These are phyloP conservation scores for Urophycis tenuis DNA, from an alignment of 2,797 vertebrate genomes.

Conservation along the genomic window DNA sequence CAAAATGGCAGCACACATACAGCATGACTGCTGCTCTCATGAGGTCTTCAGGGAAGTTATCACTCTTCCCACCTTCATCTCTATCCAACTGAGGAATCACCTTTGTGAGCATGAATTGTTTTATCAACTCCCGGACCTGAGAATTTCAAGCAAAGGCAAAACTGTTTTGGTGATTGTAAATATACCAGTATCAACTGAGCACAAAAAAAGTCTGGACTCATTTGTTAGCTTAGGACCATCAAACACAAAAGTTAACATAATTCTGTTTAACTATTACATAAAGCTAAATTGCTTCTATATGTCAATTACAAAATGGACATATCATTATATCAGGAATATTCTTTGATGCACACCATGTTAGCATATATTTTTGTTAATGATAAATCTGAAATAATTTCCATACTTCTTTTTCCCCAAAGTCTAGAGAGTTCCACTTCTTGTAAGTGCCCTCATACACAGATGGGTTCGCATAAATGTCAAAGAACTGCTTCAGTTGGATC, in stretches of 20 bases:
- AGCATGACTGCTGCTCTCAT: slow-evolving; percentile 70
- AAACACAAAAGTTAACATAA: background rate
- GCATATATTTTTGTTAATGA: background rate
- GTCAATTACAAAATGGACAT: background rate
- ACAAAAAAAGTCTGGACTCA: background rate
- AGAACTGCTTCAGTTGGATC: slow-evolving; percentile 75
- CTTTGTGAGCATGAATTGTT: slow-evolving; percentile 44
- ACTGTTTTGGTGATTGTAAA: background rate
- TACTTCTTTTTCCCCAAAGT: slow-evolving; percentile 65
- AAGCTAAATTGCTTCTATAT: no score
- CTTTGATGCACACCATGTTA: background rate
- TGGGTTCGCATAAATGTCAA: slow-evolving; percentile 43
- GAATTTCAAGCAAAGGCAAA: slow-evolving; percentile 15
- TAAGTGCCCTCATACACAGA: slow-evolving; percentile 42
- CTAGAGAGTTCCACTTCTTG: slow-evolving; percentile 48
- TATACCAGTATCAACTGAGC: background rate
- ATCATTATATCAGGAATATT: background rate
- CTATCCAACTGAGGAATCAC: slow-evolving; percentile 49
- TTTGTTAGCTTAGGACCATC: background rate
- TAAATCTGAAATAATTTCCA: slow-evolving; percentile 29
- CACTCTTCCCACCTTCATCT: background rate
- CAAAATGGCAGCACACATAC: rapidly evolving
- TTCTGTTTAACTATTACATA: background rate
- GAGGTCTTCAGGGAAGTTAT: slow-evolving; percentile 41
- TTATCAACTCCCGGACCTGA: slow-evolving; percentile 71